Conservation (phyloP, 2,113 vertebrate genomes). For the Guaruba guarouba region DNA sequence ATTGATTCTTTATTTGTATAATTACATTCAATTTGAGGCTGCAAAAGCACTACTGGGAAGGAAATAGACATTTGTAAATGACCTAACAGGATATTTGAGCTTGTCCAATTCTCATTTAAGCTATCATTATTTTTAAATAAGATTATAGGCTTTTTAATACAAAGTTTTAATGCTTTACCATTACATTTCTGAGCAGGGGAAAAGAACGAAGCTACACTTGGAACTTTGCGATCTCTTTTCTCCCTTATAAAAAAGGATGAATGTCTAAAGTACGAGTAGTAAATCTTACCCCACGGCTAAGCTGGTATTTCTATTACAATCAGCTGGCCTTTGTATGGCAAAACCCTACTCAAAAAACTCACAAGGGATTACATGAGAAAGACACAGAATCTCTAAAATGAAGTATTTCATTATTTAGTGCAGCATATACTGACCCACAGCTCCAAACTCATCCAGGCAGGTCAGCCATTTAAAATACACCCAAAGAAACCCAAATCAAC, state of each 20-base stretch:
- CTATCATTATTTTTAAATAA: slow-evolving; percentile 49
- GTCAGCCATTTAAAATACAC: background rate
- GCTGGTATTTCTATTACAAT: background rate
- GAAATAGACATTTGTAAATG: slow-evolving; percentile 19
- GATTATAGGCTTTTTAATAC: slow-evolving; percentile 49
- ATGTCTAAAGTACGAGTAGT: background rate
- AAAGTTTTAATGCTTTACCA: slow-evolving; percentile 47
- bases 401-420: background rate
- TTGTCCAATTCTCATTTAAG: slow-evolving; percentile 30
- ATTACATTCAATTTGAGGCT: slow-evolving; percentile 14
- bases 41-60: slow-evolving; percentile 16
- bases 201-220: background rate
- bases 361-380: background rate
- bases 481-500: background rate
- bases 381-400: background rate
- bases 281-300: background rate
- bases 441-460: background rate
- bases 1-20: slow-evolving; percentile 27
- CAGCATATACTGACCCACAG: background rate
- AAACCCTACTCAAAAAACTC: background rate
- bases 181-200: background rate
- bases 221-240: background rate
- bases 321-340: background rate
- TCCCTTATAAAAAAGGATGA: background rate
- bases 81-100: background rate